A percentile compares a stretch with the other conserved stretches of the same genome.
phyloP scores from a whole-genome alignment of 2,888 invertebrate species.

The Ptychoptera contaminata region DNA sequence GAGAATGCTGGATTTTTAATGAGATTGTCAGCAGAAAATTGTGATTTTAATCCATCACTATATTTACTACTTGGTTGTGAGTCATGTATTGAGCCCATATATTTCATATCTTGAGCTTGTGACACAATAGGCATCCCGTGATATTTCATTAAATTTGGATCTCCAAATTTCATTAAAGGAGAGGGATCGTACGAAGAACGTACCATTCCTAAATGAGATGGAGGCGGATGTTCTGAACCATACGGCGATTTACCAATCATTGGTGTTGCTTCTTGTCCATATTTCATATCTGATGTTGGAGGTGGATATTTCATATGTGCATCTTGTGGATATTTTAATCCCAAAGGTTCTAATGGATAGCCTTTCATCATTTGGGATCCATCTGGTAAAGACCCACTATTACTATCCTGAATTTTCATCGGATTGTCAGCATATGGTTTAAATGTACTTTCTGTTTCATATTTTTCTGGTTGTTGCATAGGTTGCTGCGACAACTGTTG shows the following conservation, averaged over 20 bases:
- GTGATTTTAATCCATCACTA: constrained; percentile 15
- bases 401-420: constrained; percentile 13
- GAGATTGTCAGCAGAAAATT: constrained; percentile 27
- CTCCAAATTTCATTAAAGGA: constrained; percentile 30
- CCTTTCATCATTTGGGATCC: constrained; percentile 16
- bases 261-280: constrained; percentile 8
- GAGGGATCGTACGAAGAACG: constrained; percentile 27
- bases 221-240: constrained; percentile 5
- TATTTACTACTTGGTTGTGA: not conserved
- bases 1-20: constrained; percentile 27
- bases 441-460: constrained; percentile 19
- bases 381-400: constrained; percentile 19
- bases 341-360: constrained; percentile 19
- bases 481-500: not conserved
- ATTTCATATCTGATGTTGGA: constrained; percentile 11
- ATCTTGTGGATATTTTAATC: constrained; percentile 28
- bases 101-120: constrained; percentile 29
- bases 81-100: constrained; percentile 15
- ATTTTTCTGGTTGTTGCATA: constrained; percentile 25
- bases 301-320: constrained; percentile 10
- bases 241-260: constrained; percentile 4
- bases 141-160: constrained; percentile 25
- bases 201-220: constrained; percentile 21
- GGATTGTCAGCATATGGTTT: constrained; percentile 11
- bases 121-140: constrained; percentile 13